Evolutionary conservation across 2,888 invertebrate genomes (phyloP), one percentile per base, ranked within the genome.

Genomic region (Tetragonula carbonaria): DNA sequence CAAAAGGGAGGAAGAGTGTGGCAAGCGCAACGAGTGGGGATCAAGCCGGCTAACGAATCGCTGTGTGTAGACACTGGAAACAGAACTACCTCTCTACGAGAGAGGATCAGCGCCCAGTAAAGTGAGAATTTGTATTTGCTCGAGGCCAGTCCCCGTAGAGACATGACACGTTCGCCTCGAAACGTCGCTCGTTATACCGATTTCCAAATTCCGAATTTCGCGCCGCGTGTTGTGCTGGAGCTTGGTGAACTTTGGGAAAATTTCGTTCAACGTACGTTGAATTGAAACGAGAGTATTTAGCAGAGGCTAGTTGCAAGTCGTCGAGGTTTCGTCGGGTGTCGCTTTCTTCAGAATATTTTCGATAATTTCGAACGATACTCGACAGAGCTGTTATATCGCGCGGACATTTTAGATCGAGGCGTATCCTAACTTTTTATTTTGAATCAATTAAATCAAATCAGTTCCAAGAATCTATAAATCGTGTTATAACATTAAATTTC

Each of bases 51-150:
- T 75, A 86, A 82, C 83, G 80, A 81, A 72, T 77, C 62, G 55
- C 23, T 8, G 77, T 66, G 82, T 78, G 80, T 80, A 51, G 86
- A 86, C 79, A 83, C 65, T 23, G 75, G 79, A 88, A 91, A 91
- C 77, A 89, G 82, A 77, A 74, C 86, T 89, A 90, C 90, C 90
- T 82, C 89, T 77, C 72, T n/a, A n/a, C 68, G 59, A 72, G 74
- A 72, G 74, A 65, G 67, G 33, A 74, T 75, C 28, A 51, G 62
- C 53, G 77, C 59, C 57, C 50, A 55, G 71, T 14, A 11, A 63
- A 74, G 73, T 67, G 83, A 74, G 50, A 82, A 66, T 81, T 83
- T 57, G 55, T 80, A 65, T 84, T 87, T 87, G 71, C 78, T 65
- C 55, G 65, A 33, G 66, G 73, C 53, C 78, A 57, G 51, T 38